A percentile compares a stretch with the other conserved stretches of the same genome.
phyloP scores from a whole-genome alignment of 1,140 invertebrate genomes.

The Liolophura sinensis region DNA sequence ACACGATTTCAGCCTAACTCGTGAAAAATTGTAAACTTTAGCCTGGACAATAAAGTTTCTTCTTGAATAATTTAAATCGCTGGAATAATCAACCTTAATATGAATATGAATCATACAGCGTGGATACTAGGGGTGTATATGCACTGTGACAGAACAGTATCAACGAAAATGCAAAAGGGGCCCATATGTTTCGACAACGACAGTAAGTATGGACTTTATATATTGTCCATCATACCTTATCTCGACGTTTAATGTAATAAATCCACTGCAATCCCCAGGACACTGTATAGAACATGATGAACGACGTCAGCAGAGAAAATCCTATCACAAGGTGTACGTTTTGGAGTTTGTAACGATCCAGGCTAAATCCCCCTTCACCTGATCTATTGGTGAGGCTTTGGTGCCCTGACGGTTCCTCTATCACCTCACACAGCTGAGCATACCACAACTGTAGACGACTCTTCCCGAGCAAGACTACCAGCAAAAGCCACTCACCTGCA shows the following conservation, averaged over 20 bases:
- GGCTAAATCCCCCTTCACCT: neutral
- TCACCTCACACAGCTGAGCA: neutral
- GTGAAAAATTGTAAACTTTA: neutral
- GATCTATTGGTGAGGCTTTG: neutral
- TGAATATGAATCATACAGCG: neutral
- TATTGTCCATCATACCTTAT: slow-evolving; percentile 16
- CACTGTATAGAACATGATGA: slow-evolving; percentile 22
- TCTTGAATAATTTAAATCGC: neutral
- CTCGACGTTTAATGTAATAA: slow-evolving; percentile 27
- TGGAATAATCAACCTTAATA: too few species aligned
- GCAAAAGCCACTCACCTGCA: slow-evolving; percentile 30
- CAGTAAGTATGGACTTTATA: neutral
- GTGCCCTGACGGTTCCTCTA: neutral
- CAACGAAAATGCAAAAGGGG: neutral
- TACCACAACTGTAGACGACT: slow-evolving; percentile 11
- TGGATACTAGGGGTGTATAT: neutral
- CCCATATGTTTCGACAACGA: neutral
- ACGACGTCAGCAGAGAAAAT: slow-evolving; percentile 19
- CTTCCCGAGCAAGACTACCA: slow-evolving; percentile 23
- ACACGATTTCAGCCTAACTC: neutral
- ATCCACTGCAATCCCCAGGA: slow-evolving; percentile 22
- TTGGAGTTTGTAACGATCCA: slow-evolving; percentile 12
- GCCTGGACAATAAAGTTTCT: neutral
- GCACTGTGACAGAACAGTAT: neutral
- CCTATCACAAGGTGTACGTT: slow-evolving; percentile 19